phyloP scores from a whole-genome alignment of 2,113 vertebrate species.

The Rhea pennata region DNA sequence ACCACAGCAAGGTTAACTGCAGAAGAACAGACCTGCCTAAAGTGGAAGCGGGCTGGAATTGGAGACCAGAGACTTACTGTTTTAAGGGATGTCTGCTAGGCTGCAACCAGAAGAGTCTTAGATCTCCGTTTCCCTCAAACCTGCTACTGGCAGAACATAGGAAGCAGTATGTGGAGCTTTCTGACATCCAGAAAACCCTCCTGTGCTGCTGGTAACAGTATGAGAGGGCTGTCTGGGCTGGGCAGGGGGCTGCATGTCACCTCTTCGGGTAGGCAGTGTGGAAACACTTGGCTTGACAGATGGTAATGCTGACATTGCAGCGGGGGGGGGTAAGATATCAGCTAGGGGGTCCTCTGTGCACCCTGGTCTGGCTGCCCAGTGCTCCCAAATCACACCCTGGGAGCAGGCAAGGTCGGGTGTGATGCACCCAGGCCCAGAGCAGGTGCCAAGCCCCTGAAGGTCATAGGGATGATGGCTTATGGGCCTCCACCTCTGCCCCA shows the following conservation, averaged over 20 bases:
- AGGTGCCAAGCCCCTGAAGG: neutral
- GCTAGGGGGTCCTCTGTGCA: neutral
- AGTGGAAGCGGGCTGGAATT: neutral
- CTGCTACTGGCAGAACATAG: neutral
- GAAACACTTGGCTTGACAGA: neutral
- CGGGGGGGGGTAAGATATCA: neutral
- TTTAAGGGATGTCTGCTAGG: neutral
- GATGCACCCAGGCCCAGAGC: accelerated
- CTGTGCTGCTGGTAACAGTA: no score
- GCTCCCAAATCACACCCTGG: accelerated
- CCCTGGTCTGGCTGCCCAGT: neutral
- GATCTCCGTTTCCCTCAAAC: neutral
- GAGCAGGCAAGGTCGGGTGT: accelerated
- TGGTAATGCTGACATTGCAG: neutral
- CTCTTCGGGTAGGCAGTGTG: neutral
- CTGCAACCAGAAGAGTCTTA: neutral
- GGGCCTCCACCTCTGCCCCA: neutral
- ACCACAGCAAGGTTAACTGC: neutral
- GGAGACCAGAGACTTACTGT: neutral
- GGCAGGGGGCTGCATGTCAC: neutral
- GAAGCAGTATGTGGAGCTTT: neutral
- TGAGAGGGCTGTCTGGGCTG: neutral
- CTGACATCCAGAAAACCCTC: neutral
- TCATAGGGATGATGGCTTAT: neutral
- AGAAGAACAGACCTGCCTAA: neutral